Evolutionary conservation across 2,113 vertebrate species (phyloP).

Genomic region (Colius striatus): DNA sequence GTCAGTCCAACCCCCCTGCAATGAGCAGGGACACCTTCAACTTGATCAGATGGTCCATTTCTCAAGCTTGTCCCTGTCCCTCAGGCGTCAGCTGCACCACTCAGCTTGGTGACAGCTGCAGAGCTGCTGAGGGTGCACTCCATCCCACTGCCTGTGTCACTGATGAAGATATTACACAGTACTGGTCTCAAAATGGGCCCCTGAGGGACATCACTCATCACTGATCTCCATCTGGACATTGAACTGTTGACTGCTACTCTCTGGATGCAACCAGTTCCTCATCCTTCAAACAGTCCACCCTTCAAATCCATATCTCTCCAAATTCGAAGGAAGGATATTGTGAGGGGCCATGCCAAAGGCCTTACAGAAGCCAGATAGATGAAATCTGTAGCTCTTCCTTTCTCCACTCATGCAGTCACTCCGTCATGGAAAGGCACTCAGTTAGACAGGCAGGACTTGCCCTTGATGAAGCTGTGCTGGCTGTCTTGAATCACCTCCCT

Average conservation of each 20-base stretch:
- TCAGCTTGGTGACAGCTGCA: neutral
- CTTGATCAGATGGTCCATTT: neutral
- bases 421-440: neutral
- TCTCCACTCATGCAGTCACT: neutral
- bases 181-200: neutral
- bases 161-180: neutral
- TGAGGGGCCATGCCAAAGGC: neutral
- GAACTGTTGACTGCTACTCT: neutral
- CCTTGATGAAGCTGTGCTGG: neutral
- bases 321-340: neutral
- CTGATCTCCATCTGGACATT: neutral
- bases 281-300: neutral
- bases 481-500: neutral
- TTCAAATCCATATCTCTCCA: neutral
- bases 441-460: neutral
- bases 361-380: neutral
- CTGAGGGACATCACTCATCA: neutral
- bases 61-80: neutral
- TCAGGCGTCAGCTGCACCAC: neutral
- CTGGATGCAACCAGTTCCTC: neutral
- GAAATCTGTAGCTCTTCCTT: neutral
- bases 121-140: neutral
- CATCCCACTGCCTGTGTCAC: accelerated
- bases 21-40: neutral
- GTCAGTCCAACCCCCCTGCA: neutral